Base-by-base conservation (phyloP, 2,113 vertebrate species). In the Lipophrys pholis region DNA sequence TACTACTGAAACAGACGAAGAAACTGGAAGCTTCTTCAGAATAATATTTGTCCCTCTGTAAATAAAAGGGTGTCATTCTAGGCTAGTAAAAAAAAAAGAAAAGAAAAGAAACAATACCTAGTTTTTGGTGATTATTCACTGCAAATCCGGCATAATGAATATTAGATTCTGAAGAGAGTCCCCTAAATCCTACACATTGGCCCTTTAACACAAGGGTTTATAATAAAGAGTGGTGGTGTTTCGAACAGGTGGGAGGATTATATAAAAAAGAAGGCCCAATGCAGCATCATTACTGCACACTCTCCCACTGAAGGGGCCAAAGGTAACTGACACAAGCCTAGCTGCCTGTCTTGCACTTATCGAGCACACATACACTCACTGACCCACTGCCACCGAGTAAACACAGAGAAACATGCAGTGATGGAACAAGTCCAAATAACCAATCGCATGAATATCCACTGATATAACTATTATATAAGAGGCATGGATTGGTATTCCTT, bases 201-300 rank as follows among this genome's bases (percentile, higher is more conserved):
- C 4, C 21, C 21, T 30, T 81, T 64, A 83, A 85, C 36, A 75
- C 42, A 58, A 77, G 75, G 46, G 62, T 69, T 79, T 66, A 59
- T 83, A 82, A 90, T 84, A 85, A 83, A 81, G 76, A 83, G 69
- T 62, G 81, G 72, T 80, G 78, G 79, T 75, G 88, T 85, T 89
- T 84, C 40, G 69, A 83, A 80, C 35, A n/a, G 63, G 91, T 89
- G 80, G 91, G 90, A 83, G 87, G 89, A 84, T 91, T 91, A 78
- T 78, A 84, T 90, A 92, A 90, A 80, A 74, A 80, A 77, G 54
- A 70, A 12, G 62, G 69, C 78, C 63, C 42, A n/a, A 67, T 66
- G 65, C 74, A 45, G 76, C 69, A 87, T 83, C 83, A 85, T 87
- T 85, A 73, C 75, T 10, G 80, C 60, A 83, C 70, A 58, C 58